Conservation (phyloP, 2,113 vertebrate species). For the Apteryx mantelli region DNA sequence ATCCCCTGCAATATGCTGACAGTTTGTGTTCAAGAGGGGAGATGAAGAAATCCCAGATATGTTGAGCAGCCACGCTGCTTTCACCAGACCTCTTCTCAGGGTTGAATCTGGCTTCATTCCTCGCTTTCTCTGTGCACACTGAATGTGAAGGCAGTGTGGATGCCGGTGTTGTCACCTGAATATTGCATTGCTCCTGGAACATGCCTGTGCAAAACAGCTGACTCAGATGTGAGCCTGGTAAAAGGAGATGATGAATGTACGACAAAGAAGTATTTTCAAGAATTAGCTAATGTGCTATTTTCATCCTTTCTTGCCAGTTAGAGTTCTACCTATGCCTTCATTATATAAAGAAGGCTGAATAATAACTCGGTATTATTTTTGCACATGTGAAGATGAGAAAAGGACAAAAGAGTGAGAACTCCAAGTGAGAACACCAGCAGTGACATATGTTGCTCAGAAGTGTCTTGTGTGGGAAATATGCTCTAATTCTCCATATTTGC, state of each 20-base stretch:
- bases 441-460: neutral
- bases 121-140: neutral
- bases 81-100: neutral
- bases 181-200: neutral
- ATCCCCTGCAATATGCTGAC: neutral
- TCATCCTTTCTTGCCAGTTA: neutral
- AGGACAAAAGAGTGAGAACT: neutral
- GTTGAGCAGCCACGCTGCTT: neutral
- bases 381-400: neutral
- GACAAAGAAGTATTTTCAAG: neutral
- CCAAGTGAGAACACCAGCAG: neutral
- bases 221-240: neutral
- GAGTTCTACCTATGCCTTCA: neutral
- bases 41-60: neutral
- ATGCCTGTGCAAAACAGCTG: neutral
- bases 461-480: neutral
- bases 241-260: neutral
- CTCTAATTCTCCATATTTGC: neutral
- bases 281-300: neutral
- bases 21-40: neutral
- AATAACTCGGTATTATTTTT: neutral
- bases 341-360: neutral
- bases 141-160: neutral
- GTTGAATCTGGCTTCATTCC: neutral
- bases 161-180: neutral